Evolutionary conservation across 1,140 invertebrate species (phyloP).

Genomic region (Drosophila funebris): DNA sequence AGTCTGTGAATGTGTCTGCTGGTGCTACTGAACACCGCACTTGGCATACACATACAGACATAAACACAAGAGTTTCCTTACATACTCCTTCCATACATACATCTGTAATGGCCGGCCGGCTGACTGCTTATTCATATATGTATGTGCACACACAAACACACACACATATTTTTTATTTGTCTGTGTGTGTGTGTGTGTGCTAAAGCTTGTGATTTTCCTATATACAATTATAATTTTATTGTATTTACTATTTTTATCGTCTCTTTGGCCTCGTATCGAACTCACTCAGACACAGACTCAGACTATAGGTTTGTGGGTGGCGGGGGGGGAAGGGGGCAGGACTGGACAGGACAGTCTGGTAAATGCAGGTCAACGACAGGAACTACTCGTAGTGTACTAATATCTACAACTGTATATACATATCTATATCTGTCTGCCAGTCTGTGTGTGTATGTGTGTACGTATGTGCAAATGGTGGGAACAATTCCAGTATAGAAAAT

Average conservation of each 20-base stretch:
- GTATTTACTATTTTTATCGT: slow-evolving; percentile 82
- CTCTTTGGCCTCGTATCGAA: slow-evolving; percentile 78
- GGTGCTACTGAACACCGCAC: slow-evolving; percentile 36
- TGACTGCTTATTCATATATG: slow-evolving; percentile 40
- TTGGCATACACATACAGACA: slow-evolving; percentile 45
- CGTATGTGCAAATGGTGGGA: slow-evolving; percentile 12
- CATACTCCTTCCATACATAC: slow-evolving; percentile 35
- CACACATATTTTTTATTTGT: background rate
- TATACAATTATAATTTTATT: slow-evolving; percentile 83
- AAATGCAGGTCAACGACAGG: slow-evolving; percentile 83
- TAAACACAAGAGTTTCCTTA: slow-evolving; percentile 44
- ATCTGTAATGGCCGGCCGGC: slow-evolving; percentile 72
- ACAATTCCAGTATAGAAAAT: slow-evolving; percentile 16
- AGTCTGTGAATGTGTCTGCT: slow-evolving; percentile 62
- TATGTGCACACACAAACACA: background rate
- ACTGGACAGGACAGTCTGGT: slow-evolving; percentile 54
- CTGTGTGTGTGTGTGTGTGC: slow-evolving; percentile 21
- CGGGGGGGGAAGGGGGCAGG: slow-evolving; percentile 6
- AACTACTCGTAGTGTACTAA: slow-evolving; percentile 65
- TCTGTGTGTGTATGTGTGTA: background rate
- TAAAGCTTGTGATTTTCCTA: slow-evolving; percentile 78
- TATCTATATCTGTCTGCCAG: background rate
- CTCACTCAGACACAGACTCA: slow-evolving; percentile 61
- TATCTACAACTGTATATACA: slow-evolving; percentile 13
- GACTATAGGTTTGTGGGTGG: slow-evolving; percentile 20